Percentiles rank a stretch among this genome's conserved stretches.
Evolutionary conservation across 2,888 invertebrate genomes (phyloP).

Genomic region (Stratiomys singularior): DNA sequence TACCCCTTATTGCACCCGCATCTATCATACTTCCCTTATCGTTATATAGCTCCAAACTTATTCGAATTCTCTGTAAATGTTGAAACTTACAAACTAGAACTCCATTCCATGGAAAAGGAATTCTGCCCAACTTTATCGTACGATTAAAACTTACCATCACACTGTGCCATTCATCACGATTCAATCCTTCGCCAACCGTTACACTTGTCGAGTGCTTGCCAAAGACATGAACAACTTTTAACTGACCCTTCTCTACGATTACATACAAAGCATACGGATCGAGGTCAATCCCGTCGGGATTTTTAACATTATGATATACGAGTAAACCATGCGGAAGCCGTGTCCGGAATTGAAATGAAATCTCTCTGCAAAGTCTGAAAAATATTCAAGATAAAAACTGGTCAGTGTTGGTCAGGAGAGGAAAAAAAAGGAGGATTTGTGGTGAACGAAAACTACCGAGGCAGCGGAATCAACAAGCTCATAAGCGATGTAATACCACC

Average conservation of each 20-base stretch:
- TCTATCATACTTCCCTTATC: no score
- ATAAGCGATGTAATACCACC: slow-evolving; percentile 15
- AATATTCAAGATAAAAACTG: slow-evolving; percentile 21
- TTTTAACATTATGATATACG: slow-evolving; percentile 91
- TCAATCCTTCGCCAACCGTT: slow-evolving; percentile 87
- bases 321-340: slow-evolving; percentile 87
- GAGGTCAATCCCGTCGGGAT: slow-evolving; percentile 79
- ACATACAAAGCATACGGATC: slow-evolving; percentile 91
- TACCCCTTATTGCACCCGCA: no score
- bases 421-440: neutral
- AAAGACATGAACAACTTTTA: slow-evolving; percentile 92
- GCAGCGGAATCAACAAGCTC: neutral
- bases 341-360: slow-evolving; percentile 89
- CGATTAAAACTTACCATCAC: slow-evolving; percentile 72
- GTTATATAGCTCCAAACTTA: neutral
- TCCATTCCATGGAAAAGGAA: neutral
- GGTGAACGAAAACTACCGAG: neutral
- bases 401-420: neutral
- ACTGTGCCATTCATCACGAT: slow-evolving; percentile 90
- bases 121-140: neutral
- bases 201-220: slow-evolving; percentile 85
- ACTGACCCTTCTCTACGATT: slow-evolving; percentile 90
- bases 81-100: neutral
- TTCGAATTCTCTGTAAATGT: neutral
- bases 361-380: slow-evolving; percentile 82